Percentiles rank a stretch among this genome's conserved stretches.
Conservation (phyloP, 2,113 vertebrate genomes). For the Pseudorasbora parva region DNA sequence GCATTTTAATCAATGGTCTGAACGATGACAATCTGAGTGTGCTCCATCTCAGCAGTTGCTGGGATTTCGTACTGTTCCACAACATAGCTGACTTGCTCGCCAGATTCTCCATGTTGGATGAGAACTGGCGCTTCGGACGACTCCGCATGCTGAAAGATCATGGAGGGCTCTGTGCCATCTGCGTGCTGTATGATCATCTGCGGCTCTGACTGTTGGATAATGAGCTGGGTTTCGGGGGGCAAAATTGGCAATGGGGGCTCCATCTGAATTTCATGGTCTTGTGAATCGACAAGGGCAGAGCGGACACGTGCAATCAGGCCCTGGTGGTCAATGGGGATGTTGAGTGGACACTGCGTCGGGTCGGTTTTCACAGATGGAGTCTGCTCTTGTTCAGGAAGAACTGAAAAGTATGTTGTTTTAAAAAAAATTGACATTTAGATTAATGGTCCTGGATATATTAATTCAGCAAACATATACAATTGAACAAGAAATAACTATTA, state of each 20-base stretch:
- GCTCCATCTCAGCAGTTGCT: slow-evolving; percentile 50
- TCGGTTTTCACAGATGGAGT: slow-evolving; percentile 27
- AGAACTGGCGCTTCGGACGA: slow-evolving; percentile 37
- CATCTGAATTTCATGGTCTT: slow-evolving; percentile 58
- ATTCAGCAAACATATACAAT: background rate
- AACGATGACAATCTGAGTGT: slow-evolving; percentile 61
- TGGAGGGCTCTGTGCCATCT: slow-evolving; percentile 38
- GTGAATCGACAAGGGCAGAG: slow-evolving; percentile 59
- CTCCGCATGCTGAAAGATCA: slow-evolving; percentile 51
- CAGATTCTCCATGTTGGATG: slow-evolving; percentile 48
- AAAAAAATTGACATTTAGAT: slow-evolving; percentile 18
- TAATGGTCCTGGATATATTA: background rate
- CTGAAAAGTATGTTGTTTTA: slow-evolving; percentile 27
- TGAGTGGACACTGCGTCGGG: slow-evolving; percentile 63
- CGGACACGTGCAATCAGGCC: slow-evolving; percentile 58
- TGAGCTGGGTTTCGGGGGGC: slow-evolving; percentile 23
- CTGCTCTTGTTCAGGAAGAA: slow-evolving; percentile 32
- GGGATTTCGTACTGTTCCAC: slow-evolving; percentile 61
- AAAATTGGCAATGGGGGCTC: slow-evolving; percentile 1
- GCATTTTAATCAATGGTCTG: slow-evolving; percentile 55
- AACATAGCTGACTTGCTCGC: slow-evolving; percentile 57
- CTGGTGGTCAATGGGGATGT: slow-evolving; percentile 74
- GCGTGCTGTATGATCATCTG: slow-evolving; percentile 53
- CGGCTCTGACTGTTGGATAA: slow-evolving; percentile 50
- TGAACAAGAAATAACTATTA: background rate